Conservation (phyloP, 2,797 vertebrate species). For the Pangasius djambal region DNA sequence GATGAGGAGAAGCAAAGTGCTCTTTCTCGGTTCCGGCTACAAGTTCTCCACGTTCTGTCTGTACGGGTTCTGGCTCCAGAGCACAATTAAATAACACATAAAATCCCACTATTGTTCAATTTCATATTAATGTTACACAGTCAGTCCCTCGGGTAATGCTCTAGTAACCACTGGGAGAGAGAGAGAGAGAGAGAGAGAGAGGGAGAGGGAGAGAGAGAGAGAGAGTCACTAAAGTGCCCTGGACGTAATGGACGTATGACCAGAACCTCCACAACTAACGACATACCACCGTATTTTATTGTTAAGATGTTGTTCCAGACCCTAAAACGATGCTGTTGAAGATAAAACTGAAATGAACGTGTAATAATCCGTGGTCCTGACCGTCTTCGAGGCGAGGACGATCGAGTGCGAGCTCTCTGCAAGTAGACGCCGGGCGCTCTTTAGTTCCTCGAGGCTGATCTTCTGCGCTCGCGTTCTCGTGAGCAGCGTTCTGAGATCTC, state of each 20-base stretch:
- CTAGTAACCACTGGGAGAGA: not conserved
- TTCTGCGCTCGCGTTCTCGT: slow-evolving; percentile 42
- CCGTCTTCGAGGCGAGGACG: slow-evolving; percentile 71
- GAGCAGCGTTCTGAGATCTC: slow-evolving; percentile 5
- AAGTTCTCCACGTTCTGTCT: not conserved
- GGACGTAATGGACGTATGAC: not conserved
- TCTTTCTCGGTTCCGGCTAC: not conserved
- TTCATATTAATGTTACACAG: not conserved
- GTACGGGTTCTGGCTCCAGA: not conserved
- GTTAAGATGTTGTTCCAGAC: too few relatives aligned
- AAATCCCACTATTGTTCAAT: not conserved
- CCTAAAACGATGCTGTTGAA: not conserved
- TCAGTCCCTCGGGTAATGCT: too few relatives aligned
- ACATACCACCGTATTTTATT: not conserved
- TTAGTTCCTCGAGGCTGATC: slow-evolving; percentile 66
- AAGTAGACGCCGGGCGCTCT: slow-evolving; percentile 74
- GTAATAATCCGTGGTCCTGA: slow-evolving; percentile 39
- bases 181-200: not conserved
- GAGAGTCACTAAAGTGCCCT: not conserved
- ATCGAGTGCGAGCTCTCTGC: slow-evolving; percentile 72
- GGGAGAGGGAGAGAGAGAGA: not conserved
- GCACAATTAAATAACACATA: not conserved
- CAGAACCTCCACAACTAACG: not conserved
- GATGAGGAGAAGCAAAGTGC: not conserved
- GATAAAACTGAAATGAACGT: not conserved